Percentiles rank a stretch among this genome's conserved stretches.
phyloP scores from a whole-genome alignment of 1,140 invertebrate species.

The Plodia interpunctella region DNA sequence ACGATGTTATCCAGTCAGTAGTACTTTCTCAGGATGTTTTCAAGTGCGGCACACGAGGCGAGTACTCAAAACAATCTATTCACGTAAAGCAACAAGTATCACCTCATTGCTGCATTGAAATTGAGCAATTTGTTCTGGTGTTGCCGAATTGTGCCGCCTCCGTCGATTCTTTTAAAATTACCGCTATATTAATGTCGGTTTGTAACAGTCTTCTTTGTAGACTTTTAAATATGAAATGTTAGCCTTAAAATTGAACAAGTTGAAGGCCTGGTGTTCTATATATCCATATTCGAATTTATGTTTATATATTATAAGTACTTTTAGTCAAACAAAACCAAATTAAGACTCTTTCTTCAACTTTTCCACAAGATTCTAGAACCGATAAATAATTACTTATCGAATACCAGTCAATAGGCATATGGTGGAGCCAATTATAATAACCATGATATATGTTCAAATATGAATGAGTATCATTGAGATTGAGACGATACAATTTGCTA shows the following conservation, averaged over 20 bases:
- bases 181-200: neutral
- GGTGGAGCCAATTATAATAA: no score
- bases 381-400: no score
- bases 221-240: no score
- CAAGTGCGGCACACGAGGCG: conserved; percentile 25
- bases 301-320: no score
- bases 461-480: neutral
- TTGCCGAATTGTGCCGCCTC: neutral
- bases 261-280: no score
- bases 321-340: no score
- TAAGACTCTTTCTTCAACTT: no score
- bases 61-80: conserved; percentile 26
- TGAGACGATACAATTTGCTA: conserved; percentile 7
- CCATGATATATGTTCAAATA: neutral
- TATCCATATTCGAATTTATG: no score
- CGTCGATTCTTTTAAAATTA: conserved; percentile 4
- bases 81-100: conserved; percentile 6
- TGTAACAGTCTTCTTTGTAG: no score
- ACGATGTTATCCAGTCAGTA: no score
- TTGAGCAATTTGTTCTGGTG: conserved; percentile 1
- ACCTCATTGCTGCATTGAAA: neutral
- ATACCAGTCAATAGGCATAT: neutral
- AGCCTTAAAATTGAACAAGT: no score
- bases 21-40: conserved; percentile 23
- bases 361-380: no score